Percentiles rank a stretch among this genome's conserved stretches.
Conservation (phyloP, 2,797 vertebrate species). For the Tragopan temminckii region DNA sequence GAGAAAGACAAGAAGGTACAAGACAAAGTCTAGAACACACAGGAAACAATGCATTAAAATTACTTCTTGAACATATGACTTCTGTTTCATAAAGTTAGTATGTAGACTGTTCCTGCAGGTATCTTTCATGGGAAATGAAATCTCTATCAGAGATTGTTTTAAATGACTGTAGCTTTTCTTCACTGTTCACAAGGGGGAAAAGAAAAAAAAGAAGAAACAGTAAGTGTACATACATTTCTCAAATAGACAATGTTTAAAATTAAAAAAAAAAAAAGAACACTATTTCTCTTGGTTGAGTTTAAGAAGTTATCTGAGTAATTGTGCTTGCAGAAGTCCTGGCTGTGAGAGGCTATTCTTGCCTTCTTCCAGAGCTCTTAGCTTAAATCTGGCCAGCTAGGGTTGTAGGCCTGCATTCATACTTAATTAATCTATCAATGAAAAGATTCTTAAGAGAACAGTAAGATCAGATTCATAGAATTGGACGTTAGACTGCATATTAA, state of each 20-base stretch:
- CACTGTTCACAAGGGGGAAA: background rate
- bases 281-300: background rate
- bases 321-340: background rate
- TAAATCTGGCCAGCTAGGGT: background rate
- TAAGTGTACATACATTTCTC: background rate
- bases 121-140: background rate
- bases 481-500: background rate
- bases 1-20: constrained; percentile 98
- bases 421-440: background rate
- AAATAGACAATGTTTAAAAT: background rate
- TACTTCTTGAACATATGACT: background rate
- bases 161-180: background rate
- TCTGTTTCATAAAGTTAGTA: background rate
- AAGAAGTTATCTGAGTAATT: background rate
- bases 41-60: background rate
- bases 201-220: no score
- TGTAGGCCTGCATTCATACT: background rate
- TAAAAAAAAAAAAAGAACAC: background rate
- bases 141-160: background rate
- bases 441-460: background rate
- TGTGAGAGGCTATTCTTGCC: background rate
- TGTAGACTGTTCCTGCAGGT: background rate
- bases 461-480: background rate
- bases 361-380: background rate
- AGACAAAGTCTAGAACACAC: background rate